phyloP scores from a whole-genome alignment of 2,797 vertebrate genomes.

The Kryptolebias ocellatus region DNA sequence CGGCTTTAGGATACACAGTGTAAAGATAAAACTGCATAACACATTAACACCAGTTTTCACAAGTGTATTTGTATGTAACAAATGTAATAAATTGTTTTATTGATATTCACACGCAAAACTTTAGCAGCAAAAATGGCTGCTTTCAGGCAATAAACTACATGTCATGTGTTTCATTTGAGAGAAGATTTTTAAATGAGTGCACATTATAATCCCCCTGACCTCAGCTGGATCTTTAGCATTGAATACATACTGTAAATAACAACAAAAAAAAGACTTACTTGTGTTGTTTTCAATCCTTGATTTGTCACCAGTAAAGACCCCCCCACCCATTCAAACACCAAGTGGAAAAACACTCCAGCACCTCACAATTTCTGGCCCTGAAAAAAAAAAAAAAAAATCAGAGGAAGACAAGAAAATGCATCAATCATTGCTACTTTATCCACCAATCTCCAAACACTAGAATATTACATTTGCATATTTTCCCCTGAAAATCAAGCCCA shows the following conservation, averaged over 20 bases:
- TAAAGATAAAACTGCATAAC: neutral
- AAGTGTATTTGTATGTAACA: neutral
- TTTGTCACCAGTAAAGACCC: constrained; percentile 61
- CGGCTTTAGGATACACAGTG: neutral
- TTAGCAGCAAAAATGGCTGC: no score
- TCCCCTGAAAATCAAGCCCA: constrained; percentile 36
- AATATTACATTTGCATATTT: constrained; percentile 49
- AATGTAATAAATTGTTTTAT: neutral
- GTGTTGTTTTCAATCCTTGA: constrained; percentile 66
- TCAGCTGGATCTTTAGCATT: constrained; percentile 1
- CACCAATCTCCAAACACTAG: constrained; percentile 41
- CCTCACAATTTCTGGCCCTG: constrained; percentile 62
- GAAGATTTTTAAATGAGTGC: neutral
- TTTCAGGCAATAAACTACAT: neutral
- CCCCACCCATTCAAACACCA: constrained; percentile 78
- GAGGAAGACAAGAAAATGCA: constrained; percentile 25
- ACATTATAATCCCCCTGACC: neutral
- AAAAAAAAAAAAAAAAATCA: constrained; percentile 40
- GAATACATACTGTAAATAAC: neutral
- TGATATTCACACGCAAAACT: no score
- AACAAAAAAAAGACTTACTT: constrained; percentile 59
- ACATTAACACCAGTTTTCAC: neutral
- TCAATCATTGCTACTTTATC: constrained; percentile 33
- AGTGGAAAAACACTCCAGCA: constrained; percentile 65
- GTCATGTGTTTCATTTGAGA: neutral